phyloP scores from a whole-genome alignment of 2,888 invertebrate species.

The Tillus elongatus region DNA sequence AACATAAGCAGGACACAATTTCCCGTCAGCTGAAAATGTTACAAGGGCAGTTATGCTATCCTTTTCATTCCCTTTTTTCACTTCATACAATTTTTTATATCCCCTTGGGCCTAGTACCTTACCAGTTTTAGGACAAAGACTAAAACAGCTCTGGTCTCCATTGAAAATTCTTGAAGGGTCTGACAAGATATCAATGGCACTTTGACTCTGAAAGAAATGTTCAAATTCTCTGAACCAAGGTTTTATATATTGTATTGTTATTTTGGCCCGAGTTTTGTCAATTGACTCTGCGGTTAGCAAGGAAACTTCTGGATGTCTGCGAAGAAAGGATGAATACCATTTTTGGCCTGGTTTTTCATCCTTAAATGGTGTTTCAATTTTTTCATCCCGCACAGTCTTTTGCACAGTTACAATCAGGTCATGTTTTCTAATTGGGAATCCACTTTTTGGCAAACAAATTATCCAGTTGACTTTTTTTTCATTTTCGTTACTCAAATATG shows the following conservation, averaged over 20 bases:
- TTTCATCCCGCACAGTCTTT: not conserved
- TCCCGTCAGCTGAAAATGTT: not conserved
- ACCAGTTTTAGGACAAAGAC: too few relatives aligned
- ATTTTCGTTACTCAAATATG: not conserved
- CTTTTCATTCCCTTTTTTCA: too few relatives aligned
- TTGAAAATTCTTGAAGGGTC: too few relatives aligned
- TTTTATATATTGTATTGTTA: not conserved
- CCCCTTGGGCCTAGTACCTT: too few relatives aligned
- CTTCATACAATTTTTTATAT: too few relatives aligned
- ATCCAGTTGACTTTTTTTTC: not conserved
- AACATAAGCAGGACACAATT: not conserved
- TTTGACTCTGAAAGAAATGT: not conserved
- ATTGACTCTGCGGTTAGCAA: not conserved
- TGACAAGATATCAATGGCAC: not conserved
- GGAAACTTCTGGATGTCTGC: constrained; percentile 3
- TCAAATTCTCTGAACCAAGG: not conserved
- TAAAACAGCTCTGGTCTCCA: too few relatives aligned
- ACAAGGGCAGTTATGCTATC: too few relatives aligned
- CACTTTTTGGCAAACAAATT: not conserved
- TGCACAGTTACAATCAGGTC: not conserved
- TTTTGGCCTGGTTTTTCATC: constrained; percentile 4
- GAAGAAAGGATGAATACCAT: constrained; percentile 4
- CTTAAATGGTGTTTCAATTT: not conserved
- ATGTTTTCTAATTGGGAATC: constrained; percentile 2
- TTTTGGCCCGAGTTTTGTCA: not conserved